phyloP scores from a whole-genome alignment of 35 echinoderm and acorn worm genomes.

The Diadema setosum region DNA sequence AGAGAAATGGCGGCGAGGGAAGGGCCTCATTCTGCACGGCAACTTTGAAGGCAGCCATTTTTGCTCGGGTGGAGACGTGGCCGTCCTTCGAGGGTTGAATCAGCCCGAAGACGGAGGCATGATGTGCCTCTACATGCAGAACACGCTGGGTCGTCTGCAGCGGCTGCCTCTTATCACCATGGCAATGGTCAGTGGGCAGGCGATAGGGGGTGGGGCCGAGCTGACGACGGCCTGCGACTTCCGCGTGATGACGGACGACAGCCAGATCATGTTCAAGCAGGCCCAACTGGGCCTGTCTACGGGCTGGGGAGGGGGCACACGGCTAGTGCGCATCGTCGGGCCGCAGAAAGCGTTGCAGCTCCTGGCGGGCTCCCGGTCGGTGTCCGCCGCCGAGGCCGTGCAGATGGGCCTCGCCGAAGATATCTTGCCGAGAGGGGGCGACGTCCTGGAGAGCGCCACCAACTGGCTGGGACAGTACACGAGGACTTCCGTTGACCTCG shows the following conservation, averaged over 20 bases:
- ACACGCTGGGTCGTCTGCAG: conserved; percentile 54
- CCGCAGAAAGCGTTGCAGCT: conserved; percentile 70
- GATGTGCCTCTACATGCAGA: conserved; percentile 98
- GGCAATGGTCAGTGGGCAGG: conserved; percentile 65
- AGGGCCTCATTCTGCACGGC: conserved; percentile 72
- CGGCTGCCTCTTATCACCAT: conserved; percentile 70
- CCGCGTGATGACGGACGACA: conserved; percentile 39
- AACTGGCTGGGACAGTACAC: conserved; percentile 78
- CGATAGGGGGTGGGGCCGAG: conserved; percentile 79
- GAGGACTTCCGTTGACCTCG: conserved; percentile 18
- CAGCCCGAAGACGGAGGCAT: conserved; percentile 35
- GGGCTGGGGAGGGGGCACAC: conserved; percentile 81
- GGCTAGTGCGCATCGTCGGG: conserved; percentile 76
- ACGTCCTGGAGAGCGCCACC: conserved; percentile 13
- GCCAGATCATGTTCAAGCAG: conserved; percentile 76
- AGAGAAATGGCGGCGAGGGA: conserved; percentile 78
- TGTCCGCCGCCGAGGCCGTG: conserved; percentile 30
- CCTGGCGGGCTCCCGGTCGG: conserved; percentile 14
- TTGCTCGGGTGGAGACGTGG: conserved; percentile 70
- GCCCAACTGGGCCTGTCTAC: conserved; percentile 71
- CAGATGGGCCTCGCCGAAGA: conserved; percentile 51
- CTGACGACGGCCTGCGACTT: conserved; percentile 89
- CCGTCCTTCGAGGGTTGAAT: not conserved
- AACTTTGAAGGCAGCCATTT: conserved; percentile 51
- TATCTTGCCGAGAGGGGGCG: not conserved